Conservation (phyloP, 1,140 invertebrate species). For the Sesamia nonagrioides region DNA sequence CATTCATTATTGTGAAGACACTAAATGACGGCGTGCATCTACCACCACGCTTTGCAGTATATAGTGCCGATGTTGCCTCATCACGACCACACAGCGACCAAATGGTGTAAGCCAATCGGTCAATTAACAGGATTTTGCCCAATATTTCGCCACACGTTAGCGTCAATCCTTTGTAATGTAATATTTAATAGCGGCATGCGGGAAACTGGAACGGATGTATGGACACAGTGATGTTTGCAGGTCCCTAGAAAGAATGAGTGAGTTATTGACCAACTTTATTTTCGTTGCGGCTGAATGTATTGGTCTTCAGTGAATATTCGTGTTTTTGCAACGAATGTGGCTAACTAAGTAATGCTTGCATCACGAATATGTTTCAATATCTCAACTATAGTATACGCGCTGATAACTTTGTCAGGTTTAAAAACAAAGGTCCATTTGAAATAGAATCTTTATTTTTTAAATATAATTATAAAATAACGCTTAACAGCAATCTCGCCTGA, state of each 20-base stretch:
- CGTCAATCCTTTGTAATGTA: constrained; percentile 52
- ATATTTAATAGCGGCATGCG: constrained; percentile 26
- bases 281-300: neutral
- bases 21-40: constrained; percentile 3
- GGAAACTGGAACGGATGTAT: constrained; percentile 42
- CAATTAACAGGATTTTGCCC: constrained; percentile 53
- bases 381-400: too few relatives aligned
- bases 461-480: too few relatives aligned
- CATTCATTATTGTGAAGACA: constrained; percentile 24
- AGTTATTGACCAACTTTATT: constrained; percentile 7
- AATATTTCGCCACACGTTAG: constrained; percentile 49
- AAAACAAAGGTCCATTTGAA: too few relatives aligned
- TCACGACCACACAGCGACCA: neutral
- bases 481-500: too few relatives aligned
- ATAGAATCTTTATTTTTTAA: too few relatives aligned
- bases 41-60: constrained; percentile 12
- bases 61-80: constrained; percentile 41
- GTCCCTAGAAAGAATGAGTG: constrained; percentile 3
- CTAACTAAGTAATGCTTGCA: neutral
- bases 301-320: neutral
- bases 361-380: neutral
- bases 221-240: constrained; percentile 14
- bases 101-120: constrained; percentile 47
- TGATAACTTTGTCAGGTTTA: too few relatives aligned
- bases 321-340: neutral